Evolutionary conservation across 2,797 vertebrate species (phyloP).

Genomic region (Fistularia commersonii): DNA sequence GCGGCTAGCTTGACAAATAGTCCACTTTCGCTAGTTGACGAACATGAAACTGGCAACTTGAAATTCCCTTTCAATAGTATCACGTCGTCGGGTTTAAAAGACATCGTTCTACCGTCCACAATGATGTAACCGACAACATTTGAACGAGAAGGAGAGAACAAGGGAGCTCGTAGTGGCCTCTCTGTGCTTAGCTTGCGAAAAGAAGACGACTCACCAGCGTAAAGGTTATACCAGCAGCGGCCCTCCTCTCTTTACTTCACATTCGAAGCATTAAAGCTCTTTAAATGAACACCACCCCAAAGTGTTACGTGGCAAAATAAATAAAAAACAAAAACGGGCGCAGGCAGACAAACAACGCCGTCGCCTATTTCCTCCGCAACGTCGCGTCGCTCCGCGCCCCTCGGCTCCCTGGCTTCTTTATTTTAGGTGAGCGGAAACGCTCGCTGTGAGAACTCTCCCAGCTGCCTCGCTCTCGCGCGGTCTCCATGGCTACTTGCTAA

Average conservation of each 20-base stretch:
- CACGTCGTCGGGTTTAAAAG: too few relatives aligned
- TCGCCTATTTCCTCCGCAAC: constrained; percentile 3
- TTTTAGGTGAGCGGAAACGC: constrained; percentile 63
- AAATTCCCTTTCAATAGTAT: too few relatives aligned
- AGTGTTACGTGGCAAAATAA: constrained; percentile 4
- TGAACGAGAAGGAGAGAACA: background rate
- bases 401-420: constrained; percentile 46
- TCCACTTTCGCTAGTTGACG: constrained; percentile 1
- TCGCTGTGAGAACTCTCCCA: constrained; percentile 59
- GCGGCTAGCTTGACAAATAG: constrained; percentile 20
- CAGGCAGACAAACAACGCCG: too few relatives aligned
- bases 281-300: constrained; percentile 8
- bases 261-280: constrained; percentile 57
- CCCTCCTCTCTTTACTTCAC: constrained; percentile 63
- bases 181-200: constrained; percentile 57
- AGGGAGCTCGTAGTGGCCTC: constrained; percentile 41
- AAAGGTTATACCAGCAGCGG: constrained; percentile 63
- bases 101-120: background rate
- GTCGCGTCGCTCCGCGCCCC: constrained; percentile 27
- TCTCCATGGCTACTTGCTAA: constrained; percentile 72
- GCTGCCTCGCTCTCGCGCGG: constrained; percentile 71
- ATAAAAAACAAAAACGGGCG: constrained; percentile 1
- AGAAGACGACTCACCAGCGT: constrained; percentile 66
- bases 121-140: constrained; percentile 1
- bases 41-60: background rate